Evolutionary conservation across 2,113 vertebrate species (phyloP), one percentile per base, ranked within the genome.

Genomic region (Hydrolagus affinis): DNA sequence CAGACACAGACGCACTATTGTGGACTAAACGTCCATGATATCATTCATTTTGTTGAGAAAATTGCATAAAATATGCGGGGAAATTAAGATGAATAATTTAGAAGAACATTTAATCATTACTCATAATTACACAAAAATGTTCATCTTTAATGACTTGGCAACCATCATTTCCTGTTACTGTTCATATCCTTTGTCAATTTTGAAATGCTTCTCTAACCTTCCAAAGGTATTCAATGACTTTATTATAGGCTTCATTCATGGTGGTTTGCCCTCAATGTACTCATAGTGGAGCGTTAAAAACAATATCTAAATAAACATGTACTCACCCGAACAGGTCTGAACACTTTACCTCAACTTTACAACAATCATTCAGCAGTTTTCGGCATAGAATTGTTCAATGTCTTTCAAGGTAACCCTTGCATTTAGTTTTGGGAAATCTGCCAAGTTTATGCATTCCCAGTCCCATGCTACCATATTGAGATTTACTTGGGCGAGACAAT

Each of bases 11-110:
- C 78, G 15, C 25, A 21, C 60, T 66, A 83, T 68, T 21, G 32
- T 19, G 62, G 62, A 64, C 28, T 68, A 83, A 83, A 83, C 25
- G 10, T 10, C 62, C 78, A 68, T 68, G 62, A 83, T 44, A 44
- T 44, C 44, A 44, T 44, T 44, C 25, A 83, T 83, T 83, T 64
- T 83, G 59, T 59, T 66, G 78, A 60, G 78, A 66, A 66, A 66
- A 30, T 68, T 83, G 8, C 15, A 83, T 28, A 62, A 78, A 78
- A 78, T 4, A 23, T 23, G 17, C 8, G n/a, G 78, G 64, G 62
- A 83, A 83, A 83, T 83, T 66, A 68, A 83, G 60, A 66, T 30
- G 62, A 66, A 83, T 83, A 83, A 66, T 68, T 83, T 83, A 83
- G 62, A 83, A 25, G 60, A 83, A 32, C 60, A 66, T 25, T 66